Conservation (phyloP, 1,140 invertebrate genomes). For the Zaprionus gabonicus region DNA sequence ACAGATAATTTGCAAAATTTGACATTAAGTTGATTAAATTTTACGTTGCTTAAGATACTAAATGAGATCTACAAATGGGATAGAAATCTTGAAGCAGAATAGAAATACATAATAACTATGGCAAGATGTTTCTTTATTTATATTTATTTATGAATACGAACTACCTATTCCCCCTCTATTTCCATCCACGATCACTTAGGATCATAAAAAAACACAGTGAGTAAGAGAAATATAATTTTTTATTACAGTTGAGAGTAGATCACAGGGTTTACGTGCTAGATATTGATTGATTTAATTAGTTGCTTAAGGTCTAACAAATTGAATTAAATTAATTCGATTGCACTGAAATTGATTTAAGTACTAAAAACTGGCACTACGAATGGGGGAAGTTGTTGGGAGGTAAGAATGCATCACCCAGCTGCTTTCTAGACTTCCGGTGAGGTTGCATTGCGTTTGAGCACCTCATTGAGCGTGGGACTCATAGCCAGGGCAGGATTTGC, state of each 20-base stretch:
- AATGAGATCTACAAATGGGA: too few species aligned
- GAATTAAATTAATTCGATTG: constrained; percentile 56
- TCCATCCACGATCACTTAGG: too few species aligned
- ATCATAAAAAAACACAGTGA: not conserved
- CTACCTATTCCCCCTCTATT: too few species aligned
- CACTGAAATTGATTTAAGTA: constrained; percentile 48
- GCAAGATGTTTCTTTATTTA: too few species aligned
- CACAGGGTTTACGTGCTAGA: constrained; percentile 65
- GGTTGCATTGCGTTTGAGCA: constrained; percentile 71
- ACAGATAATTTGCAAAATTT: too few species aligned
- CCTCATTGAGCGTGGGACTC: constrained; percentile 79
- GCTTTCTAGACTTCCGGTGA: constrained; percentile 65
- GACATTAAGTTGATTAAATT: too few species aligned
- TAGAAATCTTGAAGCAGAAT: too few species aligned
- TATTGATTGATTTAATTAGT: constrained; percentile 33
- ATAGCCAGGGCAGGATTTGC: constrained; percentile 92
- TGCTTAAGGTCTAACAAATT: constrained; percentile 24
- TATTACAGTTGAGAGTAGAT: constrained; percentile 68
- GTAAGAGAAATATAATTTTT: constrained; percentile 21
- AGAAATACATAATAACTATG: too few species aligned
- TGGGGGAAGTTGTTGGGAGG: not conserved
- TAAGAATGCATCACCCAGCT: not conserved
- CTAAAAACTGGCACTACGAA: constrained; percentile 31
- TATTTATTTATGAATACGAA: too few species aligned
- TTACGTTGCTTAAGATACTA: too few species aligned